These are phyloP conservation scores for Leptinotarsa juncta DNA, from an alignment of 2,888 invertebrate species.

Conservation along the genomic window DNA sequence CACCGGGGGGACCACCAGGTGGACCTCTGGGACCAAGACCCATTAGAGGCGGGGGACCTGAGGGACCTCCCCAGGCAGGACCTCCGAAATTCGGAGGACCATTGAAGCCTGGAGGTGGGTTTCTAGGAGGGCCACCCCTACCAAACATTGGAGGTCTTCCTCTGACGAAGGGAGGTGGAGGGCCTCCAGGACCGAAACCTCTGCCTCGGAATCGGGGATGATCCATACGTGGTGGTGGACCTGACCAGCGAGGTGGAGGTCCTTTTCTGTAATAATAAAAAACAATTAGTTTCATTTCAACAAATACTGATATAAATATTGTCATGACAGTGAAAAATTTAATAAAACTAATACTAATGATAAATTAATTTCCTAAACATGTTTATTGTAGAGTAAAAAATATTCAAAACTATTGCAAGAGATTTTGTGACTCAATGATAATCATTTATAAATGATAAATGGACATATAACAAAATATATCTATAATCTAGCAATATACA, in stretches of 20 bases:
- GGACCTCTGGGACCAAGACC: conserved; percentile 65
- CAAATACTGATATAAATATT: background rate
- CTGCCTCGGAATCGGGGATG: conserved; percentile 78
- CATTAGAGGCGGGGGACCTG: conserved; percentile 71
- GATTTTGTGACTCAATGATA: no score
- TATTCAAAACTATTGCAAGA: no score
- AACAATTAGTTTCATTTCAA: background rate
- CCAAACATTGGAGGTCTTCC: conserved; percentile 64
- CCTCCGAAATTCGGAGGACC: conserved; percentile 69
- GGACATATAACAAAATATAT: no score
- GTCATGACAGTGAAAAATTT: no score
- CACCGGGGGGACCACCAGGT: conserved; percentile 59
- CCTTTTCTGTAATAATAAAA: conserved; percentile 32
- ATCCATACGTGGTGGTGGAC: conserved; percentile 57
- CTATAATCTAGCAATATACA: no score
- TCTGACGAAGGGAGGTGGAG: conserved; percentile 67
- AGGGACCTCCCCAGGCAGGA: conserved; percentile 74
- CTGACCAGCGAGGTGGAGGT: conserved; percentile 42
- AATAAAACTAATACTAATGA: no score
- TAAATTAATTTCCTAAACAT: no score
- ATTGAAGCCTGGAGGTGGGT: conserved; percentile 66
- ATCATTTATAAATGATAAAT: no score
- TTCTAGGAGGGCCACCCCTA: conserved; percentile 70
- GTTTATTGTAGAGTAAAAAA: no score
- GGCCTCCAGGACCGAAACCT: conserved; percentile 74